phyloP scores from a whole-genome alignment of 2,888 invertebrate species.

The Iselma pallidipennis region DNA sequence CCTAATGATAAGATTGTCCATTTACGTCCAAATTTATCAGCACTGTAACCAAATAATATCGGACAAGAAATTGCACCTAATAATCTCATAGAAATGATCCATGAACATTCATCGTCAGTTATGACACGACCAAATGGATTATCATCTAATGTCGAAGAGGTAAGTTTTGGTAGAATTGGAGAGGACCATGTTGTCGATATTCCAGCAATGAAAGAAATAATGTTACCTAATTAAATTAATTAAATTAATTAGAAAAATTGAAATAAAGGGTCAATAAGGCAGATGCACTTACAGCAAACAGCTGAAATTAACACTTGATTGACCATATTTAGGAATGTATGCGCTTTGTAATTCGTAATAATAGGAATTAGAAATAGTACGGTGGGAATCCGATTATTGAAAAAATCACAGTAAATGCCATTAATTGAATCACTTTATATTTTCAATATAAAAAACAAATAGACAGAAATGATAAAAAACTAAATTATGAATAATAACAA shows the following conservation, averaged over 20 bases:
- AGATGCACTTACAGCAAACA: no score
- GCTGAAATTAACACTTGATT: no score
- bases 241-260: no score
- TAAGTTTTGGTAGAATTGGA: slow-evolving; percentile 16
- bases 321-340: no score
- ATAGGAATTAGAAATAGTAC: no score
- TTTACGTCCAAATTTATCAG: slow-evolving; percentile 62
- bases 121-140: slow-evolving; percentile 35
- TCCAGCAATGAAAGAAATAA: slow-evolving; percentile 54
- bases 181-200: slow-evolving; percentile 47
- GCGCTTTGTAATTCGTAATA: no score
- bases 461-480: no score
- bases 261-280: no score
- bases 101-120: slow-evolving; percentile 35
- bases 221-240: slow-evolving; percentile 48
- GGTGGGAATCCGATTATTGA: no score
- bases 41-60: slow-evolving; percentile 26
- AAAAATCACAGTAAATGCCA: slow-evolving; percentile 8
- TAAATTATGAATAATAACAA: no score
- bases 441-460: no score
- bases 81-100: slow-evolving; percentile 38
- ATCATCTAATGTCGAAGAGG: slow-evolving; percentile 14
- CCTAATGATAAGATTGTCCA: slow-evolving; percentile 68
- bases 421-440: background rate
- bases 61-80: slow-evolving; percentile 40